phyloP scores from a whole-genome alignment of 2,113 vertebrate species.

The Pampusana beccarii region DNA sequence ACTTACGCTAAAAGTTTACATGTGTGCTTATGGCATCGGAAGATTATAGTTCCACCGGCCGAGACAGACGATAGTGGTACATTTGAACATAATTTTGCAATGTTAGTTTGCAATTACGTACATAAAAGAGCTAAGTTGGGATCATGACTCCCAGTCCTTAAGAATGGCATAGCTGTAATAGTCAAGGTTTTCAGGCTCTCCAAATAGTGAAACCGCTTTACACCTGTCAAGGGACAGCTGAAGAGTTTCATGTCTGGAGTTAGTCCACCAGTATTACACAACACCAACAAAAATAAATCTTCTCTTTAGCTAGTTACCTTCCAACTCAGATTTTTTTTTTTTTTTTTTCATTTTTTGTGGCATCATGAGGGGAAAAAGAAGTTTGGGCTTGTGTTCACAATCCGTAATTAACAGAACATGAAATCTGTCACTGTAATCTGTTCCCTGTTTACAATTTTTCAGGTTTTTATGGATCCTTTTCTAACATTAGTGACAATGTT shows the following conservation, averaged over 20 bases:
- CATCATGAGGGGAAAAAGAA: not conserved
- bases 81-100: not conserved
- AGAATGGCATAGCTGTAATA: not conserved
- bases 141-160: not conserved
- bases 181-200: not conserved
- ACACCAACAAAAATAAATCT: slow-evolving; percentile 11
- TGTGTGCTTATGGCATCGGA: accelerated
- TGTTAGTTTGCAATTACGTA: not conserved
- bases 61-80: not conserved
- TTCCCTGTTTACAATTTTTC: not conserved
- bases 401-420: not conserved
- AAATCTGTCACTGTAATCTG: not conserved
- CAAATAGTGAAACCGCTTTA: not conserved
- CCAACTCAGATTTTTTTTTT: not conserved
- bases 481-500: not conserved
- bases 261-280: slow-evolving; percentile 28
- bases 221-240: slow-evolving; percentile 66
- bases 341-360: not conserved
- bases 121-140: not conserved
- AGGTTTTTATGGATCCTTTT: not conserved
- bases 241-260: slow-evolving; percentile 23
- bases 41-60: not conserved
- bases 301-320: slow-evolving; percentile 46
- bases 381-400: not conserved
- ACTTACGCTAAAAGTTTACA: not conserved